A percentile compares a stretch with the other conserved stretches of the same genome.
Evolutionary conservation across 2,113 vertebrate species (phyloP).

Genomic region (Mellivora capensis): DNA sequence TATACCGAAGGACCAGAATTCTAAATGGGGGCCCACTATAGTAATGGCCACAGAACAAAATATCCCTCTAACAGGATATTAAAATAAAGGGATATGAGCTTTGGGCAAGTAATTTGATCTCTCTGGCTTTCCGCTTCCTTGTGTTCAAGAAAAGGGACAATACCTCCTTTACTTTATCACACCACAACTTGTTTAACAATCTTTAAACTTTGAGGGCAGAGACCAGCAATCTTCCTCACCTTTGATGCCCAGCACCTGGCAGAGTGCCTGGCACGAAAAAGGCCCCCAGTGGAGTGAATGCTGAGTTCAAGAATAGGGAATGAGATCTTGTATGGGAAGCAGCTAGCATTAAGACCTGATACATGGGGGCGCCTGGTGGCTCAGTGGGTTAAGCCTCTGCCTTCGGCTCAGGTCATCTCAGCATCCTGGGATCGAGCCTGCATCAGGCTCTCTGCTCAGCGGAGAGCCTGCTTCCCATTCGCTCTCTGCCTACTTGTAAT

Average conservation of each 20-base stretch:
- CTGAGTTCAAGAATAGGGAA: background rate
- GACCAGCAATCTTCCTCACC: background rate
- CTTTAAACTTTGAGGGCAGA: background rate
- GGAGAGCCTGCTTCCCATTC: too few species aligned
- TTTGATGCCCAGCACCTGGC: background rate
- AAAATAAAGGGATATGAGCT: background rate
- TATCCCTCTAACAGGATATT: background rate
- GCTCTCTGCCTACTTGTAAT: too few species aligned
- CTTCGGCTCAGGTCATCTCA: too few species aligned
- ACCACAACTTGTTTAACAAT: background rate
- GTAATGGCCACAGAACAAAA: background rate
- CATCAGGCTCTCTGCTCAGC: too few species aligned
- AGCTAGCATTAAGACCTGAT: background rate
- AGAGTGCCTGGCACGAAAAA: background rate
- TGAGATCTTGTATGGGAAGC: background rate
- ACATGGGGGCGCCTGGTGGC: too few species aligned
- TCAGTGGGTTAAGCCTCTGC: too few species aligned
- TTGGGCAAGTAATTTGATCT: background rate
- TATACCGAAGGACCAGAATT: background rate
- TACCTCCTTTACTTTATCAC: background rate
- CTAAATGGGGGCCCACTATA: background rate
- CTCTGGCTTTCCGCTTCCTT: background rate
- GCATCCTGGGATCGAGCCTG: too few species aligned
- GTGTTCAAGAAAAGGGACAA: background rate
- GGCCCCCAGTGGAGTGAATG: background rate